phyloP scores from a whole-genome alignment of 2,888 invertebrate species.

The Zygogramma bicolorata region DNA sequence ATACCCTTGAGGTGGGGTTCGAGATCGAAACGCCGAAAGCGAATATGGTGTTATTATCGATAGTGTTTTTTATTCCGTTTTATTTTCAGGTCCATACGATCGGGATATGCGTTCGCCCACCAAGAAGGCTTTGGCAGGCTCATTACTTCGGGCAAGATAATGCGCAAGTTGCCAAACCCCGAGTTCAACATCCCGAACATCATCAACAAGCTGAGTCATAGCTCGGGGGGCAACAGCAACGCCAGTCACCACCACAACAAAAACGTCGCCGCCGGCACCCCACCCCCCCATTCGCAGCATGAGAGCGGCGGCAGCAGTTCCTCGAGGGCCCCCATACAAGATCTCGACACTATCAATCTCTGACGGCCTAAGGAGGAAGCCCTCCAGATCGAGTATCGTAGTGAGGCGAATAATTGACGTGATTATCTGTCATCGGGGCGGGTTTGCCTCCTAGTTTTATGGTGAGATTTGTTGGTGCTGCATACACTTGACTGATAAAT shows the following conservation, averaged over 20 bases:
- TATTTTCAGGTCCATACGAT: constrained; percentile 85
- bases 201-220: constrained; percentile 67
- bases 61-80: too few relatives aligned
- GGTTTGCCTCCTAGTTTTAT: too few relatives aligned
- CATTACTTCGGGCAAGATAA: constrained; percentile 97
- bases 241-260: constrained; percentile 26
- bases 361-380: constrained; percentile 59
- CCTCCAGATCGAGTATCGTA: too few relatives aligned
- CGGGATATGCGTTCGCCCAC: constrained; percentile 98
- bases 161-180: constrained; percentile 85
- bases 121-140: constrained; percentile 97
- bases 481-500: too few relatives aligned
- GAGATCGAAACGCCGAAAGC: too few relatives aligned
- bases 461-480: too few relatives aligned
- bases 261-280: neutral
- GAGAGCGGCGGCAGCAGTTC: constrained; percentile 42
- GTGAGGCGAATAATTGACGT: too few relatives aligned
- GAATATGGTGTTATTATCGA: too few relatives aligned
- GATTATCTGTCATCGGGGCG: too few relatives aligned
- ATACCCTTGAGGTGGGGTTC: too few relatives aligned
- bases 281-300: neutral
- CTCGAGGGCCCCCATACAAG: constrained; percentile 77
- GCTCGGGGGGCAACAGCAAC: constrained; percentile 47
- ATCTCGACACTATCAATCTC: constrained; percentile 80
- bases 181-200: constrained; percentile 79